phyloP scores from a whole-genome alignment of 2,797 vertebrate species.

The Tapera naevia region DNA sequence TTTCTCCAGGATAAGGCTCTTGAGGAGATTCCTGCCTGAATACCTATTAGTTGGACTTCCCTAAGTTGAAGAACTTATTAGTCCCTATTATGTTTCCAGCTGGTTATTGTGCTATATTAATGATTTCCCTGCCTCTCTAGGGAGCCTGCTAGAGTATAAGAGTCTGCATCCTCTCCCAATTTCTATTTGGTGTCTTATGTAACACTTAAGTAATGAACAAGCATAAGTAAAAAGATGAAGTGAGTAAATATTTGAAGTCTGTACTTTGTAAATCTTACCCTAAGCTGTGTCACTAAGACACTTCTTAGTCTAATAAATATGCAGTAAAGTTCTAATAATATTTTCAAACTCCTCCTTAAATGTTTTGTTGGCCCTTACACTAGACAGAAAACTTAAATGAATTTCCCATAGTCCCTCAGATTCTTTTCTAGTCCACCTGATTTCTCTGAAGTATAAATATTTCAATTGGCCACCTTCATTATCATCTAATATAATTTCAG shows the following conservation, averaged over 20 bases:
- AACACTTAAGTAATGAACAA: neutral
- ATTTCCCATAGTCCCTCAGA: neutral
- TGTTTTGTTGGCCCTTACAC: neutral
- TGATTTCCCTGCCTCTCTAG: neutral
- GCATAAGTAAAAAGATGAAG: neutral
- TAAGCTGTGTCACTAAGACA: neutral
- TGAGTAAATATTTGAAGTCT: neutral
- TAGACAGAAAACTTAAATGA: neutral
- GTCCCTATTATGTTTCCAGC: neutral
- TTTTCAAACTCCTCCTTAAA: neutral
- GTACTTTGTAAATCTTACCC: neutral
- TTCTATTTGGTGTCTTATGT: neutral
- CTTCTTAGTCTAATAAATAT: neutral
- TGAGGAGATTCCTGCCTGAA: neutral
- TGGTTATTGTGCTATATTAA: neutral
- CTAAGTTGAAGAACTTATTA: neutral
- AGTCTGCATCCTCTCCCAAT: neutral
- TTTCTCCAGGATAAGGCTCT: neutral
- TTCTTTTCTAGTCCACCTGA: neutral
- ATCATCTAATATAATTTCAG: neutral
- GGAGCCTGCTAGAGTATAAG: neutral
- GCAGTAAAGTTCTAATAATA: neutral
- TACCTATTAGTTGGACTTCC: neutral
- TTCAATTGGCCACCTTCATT: neutral
- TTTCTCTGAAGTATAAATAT: neutral